Conservation (phyloP, 2,113 vertebrate genomes). For the Micronisus gabar region DNA sequence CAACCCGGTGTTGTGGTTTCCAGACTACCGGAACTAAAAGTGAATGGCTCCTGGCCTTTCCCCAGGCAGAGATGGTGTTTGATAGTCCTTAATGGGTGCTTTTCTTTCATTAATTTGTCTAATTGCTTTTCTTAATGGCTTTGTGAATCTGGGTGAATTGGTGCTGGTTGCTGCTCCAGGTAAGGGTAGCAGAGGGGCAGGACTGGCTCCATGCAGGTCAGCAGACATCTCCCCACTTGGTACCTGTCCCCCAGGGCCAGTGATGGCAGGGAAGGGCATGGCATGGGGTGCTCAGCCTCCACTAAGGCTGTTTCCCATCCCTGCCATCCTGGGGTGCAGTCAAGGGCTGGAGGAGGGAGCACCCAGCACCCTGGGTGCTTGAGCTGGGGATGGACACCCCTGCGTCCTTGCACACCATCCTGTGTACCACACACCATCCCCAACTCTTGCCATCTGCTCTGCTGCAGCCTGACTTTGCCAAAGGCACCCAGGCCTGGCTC, state of each 20-base stretch:
- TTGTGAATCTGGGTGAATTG: not conserved
- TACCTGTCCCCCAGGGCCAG: not conserved
- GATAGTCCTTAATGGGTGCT: slow-evolving; percentile 18
- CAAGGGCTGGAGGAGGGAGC: not conserved
- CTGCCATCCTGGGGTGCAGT: not conserved
- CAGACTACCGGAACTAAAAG: not conserved
- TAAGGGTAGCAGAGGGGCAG: not conserved
- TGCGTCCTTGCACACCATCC: not conserved
- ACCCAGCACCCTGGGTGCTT: not conserved
- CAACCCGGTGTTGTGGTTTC: not conserved
- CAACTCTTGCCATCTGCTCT: not conserved
- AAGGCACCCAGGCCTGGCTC: not conserved
- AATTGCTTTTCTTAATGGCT: slow-evolving; percentile 35
- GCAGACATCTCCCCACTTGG: not conserved
- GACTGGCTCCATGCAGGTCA: not conserved
- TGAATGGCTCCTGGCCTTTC: not conserved
- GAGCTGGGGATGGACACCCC: not conserved
- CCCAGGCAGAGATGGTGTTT: not conserved
- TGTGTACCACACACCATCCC: not conserved
- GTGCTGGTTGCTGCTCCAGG: not conserved
- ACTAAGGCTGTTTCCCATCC: not conserved
- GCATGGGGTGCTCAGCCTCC: not conserved
- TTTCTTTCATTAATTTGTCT: slow-evolving; percentile 29
- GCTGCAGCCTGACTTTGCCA: not conserved
- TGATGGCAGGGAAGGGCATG: accelerated